Conservation (phyloP, 2,888 invertebrate species). For the Caradrina kadenii region DNA sequence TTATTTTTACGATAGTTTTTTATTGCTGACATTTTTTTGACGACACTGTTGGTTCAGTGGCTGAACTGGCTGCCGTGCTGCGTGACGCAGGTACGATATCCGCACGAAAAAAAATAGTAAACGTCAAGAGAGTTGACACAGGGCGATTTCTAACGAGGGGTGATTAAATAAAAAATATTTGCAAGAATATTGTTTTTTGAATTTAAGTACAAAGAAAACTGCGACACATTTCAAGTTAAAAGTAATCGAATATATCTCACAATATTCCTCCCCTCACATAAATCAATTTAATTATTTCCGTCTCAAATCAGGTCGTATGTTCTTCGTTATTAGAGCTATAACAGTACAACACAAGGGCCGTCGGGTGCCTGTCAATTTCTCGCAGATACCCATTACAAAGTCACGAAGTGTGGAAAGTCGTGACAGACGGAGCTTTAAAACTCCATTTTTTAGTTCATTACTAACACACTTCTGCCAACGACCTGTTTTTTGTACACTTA, state of each 20-base stretch:
- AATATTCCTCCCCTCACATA: not conserved
- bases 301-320: slow-evolving; percentile 19
- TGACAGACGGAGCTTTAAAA: slow-evolving; percentile 51
- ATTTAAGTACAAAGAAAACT: too few relatives aligned
- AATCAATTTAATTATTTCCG: slow-evolving; percentile 9
- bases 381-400: slow-evolving; percentile 50
- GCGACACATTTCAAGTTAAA: too few relatives aligned
- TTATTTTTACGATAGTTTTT: too few relatives aligned
- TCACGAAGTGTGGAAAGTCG: slow-evolving; percentile 61
- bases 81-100: too few relatives aligned
- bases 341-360: slow-evolving; percentile 46
- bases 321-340: slow-evolving; percentile 10
- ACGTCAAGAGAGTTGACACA: too few relatives aligned
- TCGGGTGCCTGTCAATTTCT: slow-evolving; percentile 53
- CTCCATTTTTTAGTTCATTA: slow-evolving; percentile 50
- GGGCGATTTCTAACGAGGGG: too few relatives aligned
- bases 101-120: too few relatives aligned
- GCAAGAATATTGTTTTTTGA: too few relatives aligned
- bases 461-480: slow-evolving; percentile 38
- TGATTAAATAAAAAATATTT: too few relatives aligned
- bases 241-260: not conserved
- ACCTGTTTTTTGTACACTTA: slow-evolving; percentile 39
- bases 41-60: too few relatives aligned
- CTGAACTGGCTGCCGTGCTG: too few relatives aligned
- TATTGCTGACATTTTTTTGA: too few relatives aligned